Conservation (phyloP, 2,888 invertebrate species). For the Coleophora deauratella region DNA sequence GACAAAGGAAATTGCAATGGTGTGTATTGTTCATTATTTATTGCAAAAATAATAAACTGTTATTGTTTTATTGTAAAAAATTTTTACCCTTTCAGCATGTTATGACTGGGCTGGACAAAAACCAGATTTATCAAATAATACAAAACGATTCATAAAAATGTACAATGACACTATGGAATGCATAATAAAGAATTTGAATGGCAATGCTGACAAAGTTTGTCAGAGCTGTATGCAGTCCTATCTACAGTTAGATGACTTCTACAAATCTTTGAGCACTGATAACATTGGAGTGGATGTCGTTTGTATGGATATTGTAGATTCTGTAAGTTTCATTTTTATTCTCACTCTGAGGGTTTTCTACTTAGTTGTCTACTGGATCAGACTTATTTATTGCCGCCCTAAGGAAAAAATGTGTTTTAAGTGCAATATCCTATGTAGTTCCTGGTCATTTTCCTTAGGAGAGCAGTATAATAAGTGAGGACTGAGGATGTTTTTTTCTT, state of each 20-base stretch:
- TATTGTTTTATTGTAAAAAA: background rate
- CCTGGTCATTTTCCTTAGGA: too few relatives aligned
- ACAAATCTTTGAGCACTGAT: slow-evolving; percentile 70
- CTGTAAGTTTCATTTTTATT: slow-evolving; percentile 52
- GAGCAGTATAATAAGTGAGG: too few relatives aligned
- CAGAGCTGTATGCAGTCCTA: slow-evolving; percentile 71
- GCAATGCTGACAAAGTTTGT: slow-evolving; percentile 57
- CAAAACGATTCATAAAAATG: slow-evolving; percentile 58
- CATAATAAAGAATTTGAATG: slow-evolving; percentile 40
- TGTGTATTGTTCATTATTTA: slow-evolving; percentile 33
- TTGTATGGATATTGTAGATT: slow-evolving; percentile 80
- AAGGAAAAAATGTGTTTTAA: too few relatives aligned
- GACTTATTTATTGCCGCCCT: too few relatives aligned
- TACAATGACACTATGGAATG: slow-evolving; percentile 60
- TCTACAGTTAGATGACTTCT: slow-evolving; percentile 69
- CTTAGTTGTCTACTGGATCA: too few relatives aligned
- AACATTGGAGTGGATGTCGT: slow-evolving; percentile 73
- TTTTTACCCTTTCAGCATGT: slow-evolving; percentile 63
- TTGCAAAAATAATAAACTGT: background rate
- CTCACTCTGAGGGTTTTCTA: background rate
- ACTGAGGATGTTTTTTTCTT: too few relatives aligned
- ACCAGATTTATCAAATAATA: slow-evolving; percentile 63
- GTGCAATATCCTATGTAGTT: too few relatives aligned
- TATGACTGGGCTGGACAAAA: slow-evolving; percentile 57
- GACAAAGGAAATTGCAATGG: slow-evolving; percentile 76